Base-by-base conservation (phyloP, 2,888 invertebrate species). In the Apodemia duryi region DNA sequence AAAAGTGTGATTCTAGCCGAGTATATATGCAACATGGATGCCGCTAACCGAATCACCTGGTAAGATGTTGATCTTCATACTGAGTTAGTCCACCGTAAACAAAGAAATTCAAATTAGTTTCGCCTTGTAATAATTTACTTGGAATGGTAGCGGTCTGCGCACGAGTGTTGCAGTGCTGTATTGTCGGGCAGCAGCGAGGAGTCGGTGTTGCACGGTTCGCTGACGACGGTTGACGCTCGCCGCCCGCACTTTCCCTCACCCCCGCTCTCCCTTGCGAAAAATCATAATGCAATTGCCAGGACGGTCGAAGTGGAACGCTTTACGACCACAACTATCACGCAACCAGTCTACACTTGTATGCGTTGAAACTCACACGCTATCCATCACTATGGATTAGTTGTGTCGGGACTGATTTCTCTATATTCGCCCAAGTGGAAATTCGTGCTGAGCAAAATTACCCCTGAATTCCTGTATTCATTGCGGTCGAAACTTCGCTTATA, bases 281-380 rank as follows among this genome's bases (percentile, higher is more conserved):
- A 89, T 85, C 85, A 89, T 90, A 90, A 90, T 90, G 91, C 91
- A 91, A 91, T 88, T 87, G 89, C 84, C 89, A 85, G 90, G 89
- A 88, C 89, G 88, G 90, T 77, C 85, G 88, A 86, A 82, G 90
- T 90, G 88, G 90, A 88, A 89, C 90, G 89, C 84, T 84, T 81
- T 79, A 79, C 84, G 80, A 85, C 83, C 84, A 82, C 79, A 79
- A 80, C 79, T 83, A 85, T 83, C 89, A 90, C 89, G 87, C 85
- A 85, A 88, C 79, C 89, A 91, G 91, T 91, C 82, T 85, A 85
- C 86, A 88, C 84, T 91, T 85, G 89, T 89, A 85, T 91, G 88
- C 87, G 90, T 86, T 82, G 84, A 83, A 88, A 88, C 89, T 87
- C 86, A 90, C 91, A 91, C 91, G 91, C 90, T 83, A 84, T 87